Evolutionary conservation across 30 jellyfish, hydroid and myxozoan genomes (phyloP), one percentile per base, ranked within the genome.

Genomic region (Aurelia sp.): DNA sequence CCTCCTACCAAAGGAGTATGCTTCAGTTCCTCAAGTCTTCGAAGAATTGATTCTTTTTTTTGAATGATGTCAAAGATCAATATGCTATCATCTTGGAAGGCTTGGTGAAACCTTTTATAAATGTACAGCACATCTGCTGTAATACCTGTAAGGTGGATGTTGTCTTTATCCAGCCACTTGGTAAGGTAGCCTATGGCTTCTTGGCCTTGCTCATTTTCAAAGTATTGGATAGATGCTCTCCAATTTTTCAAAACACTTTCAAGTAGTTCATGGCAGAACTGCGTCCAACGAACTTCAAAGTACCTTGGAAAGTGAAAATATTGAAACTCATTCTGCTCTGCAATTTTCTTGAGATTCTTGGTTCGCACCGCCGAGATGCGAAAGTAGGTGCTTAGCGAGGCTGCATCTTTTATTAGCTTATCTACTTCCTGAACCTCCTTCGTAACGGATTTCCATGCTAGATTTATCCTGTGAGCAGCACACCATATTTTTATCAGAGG

Each of bases 401-500:
- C 9, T 9, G 85, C 85, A 48, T 74, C 85, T 40, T 74, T 51
- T 15, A 74, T 74, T 1, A 74, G 85, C 51, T 76, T 74, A 33
- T 62, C 77, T 67, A 80, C 51, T 44, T 64, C 90, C 24, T 2
- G 51, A 18, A 80, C 81, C 13, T 63, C 57, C 20, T 63, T 48
- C 53, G 90, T 48, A 3, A 80, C 90, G 41, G 90, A 80, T 66
- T 80, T 80, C 90, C 80, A 80, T 12, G 90, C 90, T 7, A 65
- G 81, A 80, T 63, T 65, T 17, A 60, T 60, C 70, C 90, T 80
- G 74, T 80, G 90, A 21, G 84, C 83, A 62, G 70, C 90, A 65
- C 84, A 80, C 90, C 90, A 80, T 17, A 80, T 48, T 33, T 80
- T 80, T 66, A 80, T 65, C 61, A 62, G 81, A 30, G 90, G 70